Percentiles rank a stretch among this genome's conserved stretches.
These are phyloP conservation scores for Hymenopus coronatus DNA, from an alignment of 2,888 invertebrate species.

Conservation along the genomic window DNA sequence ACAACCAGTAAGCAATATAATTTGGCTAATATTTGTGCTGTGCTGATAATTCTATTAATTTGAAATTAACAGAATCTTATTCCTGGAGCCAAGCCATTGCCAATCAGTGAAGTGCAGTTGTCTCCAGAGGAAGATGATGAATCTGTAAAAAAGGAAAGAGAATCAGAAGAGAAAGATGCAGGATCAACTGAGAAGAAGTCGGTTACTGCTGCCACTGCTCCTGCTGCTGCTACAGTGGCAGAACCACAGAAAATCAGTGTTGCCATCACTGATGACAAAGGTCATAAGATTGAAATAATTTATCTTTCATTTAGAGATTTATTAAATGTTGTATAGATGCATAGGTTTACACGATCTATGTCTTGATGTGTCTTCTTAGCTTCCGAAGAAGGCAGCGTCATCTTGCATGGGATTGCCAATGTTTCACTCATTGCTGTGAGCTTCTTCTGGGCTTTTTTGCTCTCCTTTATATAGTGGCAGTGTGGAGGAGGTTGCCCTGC, in stretches of 20 bases:
- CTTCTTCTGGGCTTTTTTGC: no score
- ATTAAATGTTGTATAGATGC: neutral
- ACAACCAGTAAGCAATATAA: conserved; percentile 11
- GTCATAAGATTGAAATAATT: neutral
- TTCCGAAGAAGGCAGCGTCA: no score
- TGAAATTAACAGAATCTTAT: conserved; percentile 44
- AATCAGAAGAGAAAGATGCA: conserved; percentile 32
- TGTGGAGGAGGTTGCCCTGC: no score
- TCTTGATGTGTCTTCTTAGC: no score
- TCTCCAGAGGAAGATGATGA: conserved; percentile 49
- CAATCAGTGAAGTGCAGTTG: conserved; percentile 48
- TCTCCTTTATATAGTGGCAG: neutral
- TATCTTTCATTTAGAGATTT: neutral
- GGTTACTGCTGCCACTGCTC: neutral
- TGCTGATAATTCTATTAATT: conserved; percentile 10
- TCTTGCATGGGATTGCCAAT: no score
- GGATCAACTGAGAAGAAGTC: conserved; percentile 38
- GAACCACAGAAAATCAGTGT: conserved; percentile 24
- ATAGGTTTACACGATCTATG: neutral
- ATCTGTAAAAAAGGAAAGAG: conserved; percentile 43
- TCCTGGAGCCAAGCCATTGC: conserved; percentile 50
- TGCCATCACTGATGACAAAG: conserved; percentile 25
- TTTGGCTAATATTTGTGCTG: neutral
- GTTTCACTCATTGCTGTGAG: no score
- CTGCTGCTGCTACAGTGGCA: neutral